Evolutionary conservation across 2,113 vertebrate species (phyloP).

Genomic region (Scopus umbretta): DNA sequence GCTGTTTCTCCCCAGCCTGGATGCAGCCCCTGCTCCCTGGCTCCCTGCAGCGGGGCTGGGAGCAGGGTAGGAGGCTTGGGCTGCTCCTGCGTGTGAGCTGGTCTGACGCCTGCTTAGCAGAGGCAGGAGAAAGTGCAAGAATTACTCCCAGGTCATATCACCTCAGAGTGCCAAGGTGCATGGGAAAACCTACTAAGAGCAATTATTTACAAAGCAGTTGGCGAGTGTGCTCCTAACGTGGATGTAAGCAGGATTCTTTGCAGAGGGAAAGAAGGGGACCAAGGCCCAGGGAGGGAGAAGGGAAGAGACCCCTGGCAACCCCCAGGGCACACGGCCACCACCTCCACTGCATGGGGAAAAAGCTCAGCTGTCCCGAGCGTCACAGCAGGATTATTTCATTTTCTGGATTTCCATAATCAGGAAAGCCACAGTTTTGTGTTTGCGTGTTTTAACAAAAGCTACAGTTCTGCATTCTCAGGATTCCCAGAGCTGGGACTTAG

Average conservation of each 20-base stretch:
- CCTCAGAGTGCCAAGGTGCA: not conserved
- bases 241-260: not conserved
- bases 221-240: not conserved
- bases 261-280: not conserved
- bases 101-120: not conserved
- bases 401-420: not conserved
- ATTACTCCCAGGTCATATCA: not conserved
- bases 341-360: accelerated
- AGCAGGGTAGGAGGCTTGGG: not conserved
- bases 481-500: not conserved
- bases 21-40: not conserved
- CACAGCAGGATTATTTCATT: not conserved
- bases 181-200: not conserved
- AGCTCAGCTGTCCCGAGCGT: not conserved
- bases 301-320: not conserved
- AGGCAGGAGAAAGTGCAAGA: not conserved
- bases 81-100: accelerated
- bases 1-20: not conserved
- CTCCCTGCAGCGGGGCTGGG: not conserved
- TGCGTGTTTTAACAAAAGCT: not conserved
- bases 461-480: not conserved
- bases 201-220: not conserved
- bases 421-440: not conserved
- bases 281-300: not conserved
- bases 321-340: not conserved